These are phyloP conservation scores for Drosophila bocqueti DNA, from an alignment of 1,140 invertebrate genomes.

Conservation along the genomic window DNA sequence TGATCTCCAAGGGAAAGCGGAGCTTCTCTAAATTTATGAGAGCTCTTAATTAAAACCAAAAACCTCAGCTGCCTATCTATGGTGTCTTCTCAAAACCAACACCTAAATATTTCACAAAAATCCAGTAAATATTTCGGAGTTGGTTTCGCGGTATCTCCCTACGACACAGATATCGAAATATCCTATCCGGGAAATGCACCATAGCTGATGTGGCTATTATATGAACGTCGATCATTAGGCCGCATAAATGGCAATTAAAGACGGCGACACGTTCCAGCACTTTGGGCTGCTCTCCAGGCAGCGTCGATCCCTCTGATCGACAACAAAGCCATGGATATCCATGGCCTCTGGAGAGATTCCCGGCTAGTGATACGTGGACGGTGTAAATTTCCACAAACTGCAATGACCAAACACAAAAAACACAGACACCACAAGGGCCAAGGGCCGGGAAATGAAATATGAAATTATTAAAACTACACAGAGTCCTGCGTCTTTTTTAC, in stretches of 20 bases:
- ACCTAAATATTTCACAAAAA: not conserved
- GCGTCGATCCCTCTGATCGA: not conserved
- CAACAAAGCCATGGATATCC: slow-evolving; percentile 24
- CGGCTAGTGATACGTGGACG: slow-evolving; percentile 44
- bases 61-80: not conserved
- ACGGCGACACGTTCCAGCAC: slow-evolving; percentile 74
- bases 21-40: not conserved
- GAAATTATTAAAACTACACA: slow-evolving; percentile 76
- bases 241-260: slow-evolving; percentile 69
- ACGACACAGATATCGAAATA: not conserved
- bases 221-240: slow-evolving; percentile 51
- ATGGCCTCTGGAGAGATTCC: slow-evolving; percentile 48
- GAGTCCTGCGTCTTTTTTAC: slow-evolving; percentile 35
- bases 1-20: not conserved
- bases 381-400: slow-evolving; percentile 81
- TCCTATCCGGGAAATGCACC: not conserved
- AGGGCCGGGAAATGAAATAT: slow-evolving; percentile 55
- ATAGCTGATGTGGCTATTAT: slow-evolving; percentile 6
- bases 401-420: slow-evolving; percentile 76
- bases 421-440: slow-evolving; percentile 4
- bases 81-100: too few species aligned
- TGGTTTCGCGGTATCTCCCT: not conserved
- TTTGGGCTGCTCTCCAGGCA: slow-evolving; percentile 21
- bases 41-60: not conserved
- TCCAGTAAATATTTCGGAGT: not conserved